Evolutionary conservation across 2,888 invertebrate species (phyloP).

Genomic region (Folsomia candida): DNA sequence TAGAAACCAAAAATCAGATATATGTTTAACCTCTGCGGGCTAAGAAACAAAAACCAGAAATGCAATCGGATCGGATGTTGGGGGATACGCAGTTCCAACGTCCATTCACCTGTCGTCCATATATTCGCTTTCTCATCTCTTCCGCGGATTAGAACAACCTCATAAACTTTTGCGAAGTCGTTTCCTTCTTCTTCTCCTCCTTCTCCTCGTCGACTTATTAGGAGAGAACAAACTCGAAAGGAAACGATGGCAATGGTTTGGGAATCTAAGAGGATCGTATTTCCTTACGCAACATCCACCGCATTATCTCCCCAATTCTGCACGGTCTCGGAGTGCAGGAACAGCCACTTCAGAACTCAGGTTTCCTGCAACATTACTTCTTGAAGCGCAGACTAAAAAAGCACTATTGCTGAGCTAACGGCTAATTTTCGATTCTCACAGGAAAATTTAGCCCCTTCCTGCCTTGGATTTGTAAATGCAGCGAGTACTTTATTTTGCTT

Average conservation of each 20-base stretch:
- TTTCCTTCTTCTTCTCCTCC: neutral
- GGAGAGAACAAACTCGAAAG: neutral
- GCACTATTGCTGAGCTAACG: neutral
- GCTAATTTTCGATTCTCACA: neutral
- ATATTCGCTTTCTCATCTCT: neutral
- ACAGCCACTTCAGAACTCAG: neutral
- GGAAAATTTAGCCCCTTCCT: neutral
- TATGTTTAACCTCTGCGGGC: neutral
- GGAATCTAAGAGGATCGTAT: neutral
- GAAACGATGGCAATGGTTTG: too few relatives aligned
- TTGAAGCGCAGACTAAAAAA: too few relatives aligned
- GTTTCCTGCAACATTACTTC: neutral
- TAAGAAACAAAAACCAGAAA: neutral
- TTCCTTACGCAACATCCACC: neutral
- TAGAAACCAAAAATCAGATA: neutral
- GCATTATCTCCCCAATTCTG: neutral
- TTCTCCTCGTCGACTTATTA: neutral
- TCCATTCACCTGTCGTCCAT: slow-evolving; percentile 12
- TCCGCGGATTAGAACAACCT: slow-evolving; percentile 1
- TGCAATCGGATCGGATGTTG: neutral
- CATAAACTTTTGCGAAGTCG: neutral
- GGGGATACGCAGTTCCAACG: neutral
- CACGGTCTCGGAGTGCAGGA: neutral
- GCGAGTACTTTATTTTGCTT: too few relatives aligned
- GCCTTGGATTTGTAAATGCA: too few relatives aligned